Evolutionary conservation across 2,888 invertebrate genomes (phyloP), one percentile per base, ranked within the genome.

Genomic region (Herminia tarsipennalis): DNA sequence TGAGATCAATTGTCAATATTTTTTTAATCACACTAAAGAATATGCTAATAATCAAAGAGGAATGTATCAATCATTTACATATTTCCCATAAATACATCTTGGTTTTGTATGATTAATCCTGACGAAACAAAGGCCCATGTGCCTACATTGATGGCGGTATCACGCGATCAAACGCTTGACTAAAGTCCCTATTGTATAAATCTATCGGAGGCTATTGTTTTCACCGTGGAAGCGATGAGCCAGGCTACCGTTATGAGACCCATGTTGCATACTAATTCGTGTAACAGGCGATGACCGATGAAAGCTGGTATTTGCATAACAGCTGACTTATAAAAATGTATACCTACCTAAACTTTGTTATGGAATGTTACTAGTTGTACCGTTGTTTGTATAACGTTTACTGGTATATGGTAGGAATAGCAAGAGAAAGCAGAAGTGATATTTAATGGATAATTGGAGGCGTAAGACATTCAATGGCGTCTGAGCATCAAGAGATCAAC

Each of bases 261-360:
- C 56, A 59, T 33, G 55, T 41, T 55, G 84, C 73, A 84, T 84
- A 79, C 77, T 61, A 73, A 83, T 77, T n/a, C 6, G 5, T 13
- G n/a, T 18, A 29, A 16, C 10, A 30, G 36, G 13, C 36, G 39
- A 30, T 35, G 38, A 13, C 43, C 49, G 38, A 56, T 39, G 66
- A 62, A 66, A 69, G 57, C 42, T 10, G 21, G 37, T 21, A 53
- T 51, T 50, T 40, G 6, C 62, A 57, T 60, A 65, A 49, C 64
- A 66, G 56, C 69, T 66, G 64, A 56, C 43, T 44, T 48, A 56
- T 48, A 56, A 52, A 60, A 48, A 37, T 46, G 22, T 38, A 20
- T 25, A n/a, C n/a, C n/a, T n/a, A n/a, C n/a, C n/a, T 27, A 44
- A 48, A 39, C 36, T 33, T 43, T 54, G 29, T 37, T 37, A 41